phyloP scores from a whole-genome alignment of 2,113 vertebrate species.

The Pterocles burchelli region DNA sequence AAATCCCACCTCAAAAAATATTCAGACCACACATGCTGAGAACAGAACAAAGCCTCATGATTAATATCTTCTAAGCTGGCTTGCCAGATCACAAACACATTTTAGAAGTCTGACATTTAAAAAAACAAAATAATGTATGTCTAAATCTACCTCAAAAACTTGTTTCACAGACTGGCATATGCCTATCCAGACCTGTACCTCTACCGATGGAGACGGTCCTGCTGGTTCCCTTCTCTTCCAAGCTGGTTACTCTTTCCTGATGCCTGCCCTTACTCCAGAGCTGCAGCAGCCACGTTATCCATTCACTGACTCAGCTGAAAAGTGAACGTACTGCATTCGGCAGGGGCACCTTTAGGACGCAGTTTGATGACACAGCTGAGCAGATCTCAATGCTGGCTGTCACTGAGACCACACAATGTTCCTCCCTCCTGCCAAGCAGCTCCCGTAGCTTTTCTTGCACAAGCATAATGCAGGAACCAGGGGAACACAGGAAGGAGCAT shows the following conservation, averaged over 20 bases:
- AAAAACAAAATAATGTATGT: neutral
- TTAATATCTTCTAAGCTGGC: neutral
- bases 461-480: neutral
- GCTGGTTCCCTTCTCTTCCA: neutral
- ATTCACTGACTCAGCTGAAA: slow-evolving; percentile 4
- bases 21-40: neutral
- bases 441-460: neutral
- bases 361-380: neutral
- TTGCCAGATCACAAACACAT: neutral
- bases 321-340: neutral
- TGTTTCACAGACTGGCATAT: neutral
- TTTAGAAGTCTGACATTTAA: neutral
- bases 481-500: neutral
- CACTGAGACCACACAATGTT: neutral
- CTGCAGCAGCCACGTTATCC: neutral
- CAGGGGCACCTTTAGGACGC: neutral
- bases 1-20: neutral
- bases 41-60: neutral
- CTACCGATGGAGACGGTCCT: neutral
- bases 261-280: neutral
- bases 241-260: neutral
- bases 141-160: neutral
- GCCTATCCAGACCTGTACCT: neutral
- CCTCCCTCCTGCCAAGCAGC: neutral
- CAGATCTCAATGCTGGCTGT: neutral